These are phyloP conservation scores for Ridgeia piscesae DNA, from an alignment of 1,140 invertebrate species.

Conservation along the genomic window DNA sequence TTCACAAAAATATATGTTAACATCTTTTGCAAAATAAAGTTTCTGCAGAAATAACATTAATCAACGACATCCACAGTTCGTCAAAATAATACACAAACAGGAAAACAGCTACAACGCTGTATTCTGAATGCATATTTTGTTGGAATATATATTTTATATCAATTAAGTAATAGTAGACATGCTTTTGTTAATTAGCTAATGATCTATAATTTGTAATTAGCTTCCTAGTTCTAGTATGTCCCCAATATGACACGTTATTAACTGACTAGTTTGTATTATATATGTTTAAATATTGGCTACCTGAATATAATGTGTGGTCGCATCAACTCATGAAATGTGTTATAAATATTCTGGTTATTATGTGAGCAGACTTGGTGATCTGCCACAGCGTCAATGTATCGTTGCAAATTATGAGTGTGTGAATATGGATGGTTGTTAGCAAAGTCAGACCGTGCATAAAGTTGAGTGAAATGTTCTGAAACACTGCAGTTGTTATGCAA, in stretches of 20 bases:
- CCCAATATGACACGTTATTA: background rate
- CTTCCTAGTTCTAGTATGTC: background rate
- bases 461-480: background rate
- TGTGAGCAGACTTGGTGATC: background rate
- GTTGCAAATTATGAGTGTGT: background rate
- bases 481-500: background rate
- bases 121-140: background rate
- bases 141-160: conserved; percentile 2
- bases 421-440: background rate
- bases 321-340: too few relatives aligned
- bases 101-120: background rate
- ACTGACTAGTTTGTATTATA: background rate
- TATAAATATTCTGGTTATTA: background rate
- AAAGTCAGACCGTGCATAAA: background rate
- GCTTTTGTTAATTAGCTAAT: background rate
- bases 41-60: background rate
- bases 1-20: background rate
- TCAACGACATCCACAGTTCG: background rate
- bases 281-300: background rate
- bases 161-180: background rate
- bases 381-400: background rate
- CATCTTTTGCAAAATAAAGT: background rate
- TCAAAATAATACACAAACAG: background rate
- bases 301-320: background rate
- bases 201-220: background rate